These are phyloP conservation scores for Polyommatus iphigenia DNA, from an alignment of 2,888 invertebrate species.

Conservation along the genomic window DNA sequence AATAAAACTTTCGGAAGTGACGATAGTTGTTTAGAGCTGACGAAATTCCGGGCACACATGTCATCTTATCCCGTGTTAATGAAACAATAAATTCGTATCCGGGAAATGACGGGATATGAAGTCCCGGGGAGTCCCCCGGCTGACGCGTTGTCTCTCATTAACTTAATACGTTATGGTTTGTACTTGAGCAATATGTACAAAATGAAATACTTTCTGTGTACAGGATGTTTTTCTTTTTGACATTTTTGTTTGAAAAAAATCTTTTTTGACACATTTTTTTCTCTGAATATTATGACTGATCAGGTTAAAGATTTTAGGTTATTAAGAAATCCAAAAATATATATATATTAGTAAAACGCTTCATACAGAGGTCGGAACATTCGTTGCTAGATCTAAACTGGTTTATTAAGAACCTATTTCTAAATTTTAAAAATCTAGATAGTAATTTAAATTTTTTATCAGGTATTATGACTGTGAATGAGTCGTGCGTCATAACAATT, in stretches of 20 bases:
- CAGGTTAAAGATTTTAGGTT: too few species aligned
- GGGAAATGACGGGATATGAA: conserved; percentile 45
- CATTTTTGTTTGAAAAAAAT: background rate
- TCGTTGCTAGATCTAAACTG: too few species aligned
- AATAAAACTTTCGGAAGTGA: background rate
- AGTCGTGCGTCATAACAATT: too few species aligned
- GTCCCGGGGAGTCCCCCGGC: conserved; percentile 53
- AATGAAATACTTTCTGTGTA: conserved; percentile 60
- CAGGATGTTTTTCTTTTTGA: conserved; percentile 44
- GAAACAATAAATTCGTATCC: conserved; percentile 72
- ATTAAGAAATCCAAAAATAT: too few species aligned
- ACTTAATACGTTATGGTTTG: conserved; percentile 72
- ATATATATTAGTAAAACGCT: too few species aligned
- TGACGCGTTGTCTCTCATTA: conserved; percentile 72
- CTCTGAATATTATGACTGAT: too few species aligned
- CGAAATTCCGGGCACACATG: conserved; percentile 43
- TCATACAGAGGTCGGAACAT: too few species aligned
- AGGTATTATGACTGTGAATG: too few species aligned
- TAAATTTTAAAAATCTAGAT: too few species aligned
- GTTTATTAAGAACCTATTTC: too few species aligned
- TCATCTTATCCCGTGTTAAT: conserved; percentile 62
- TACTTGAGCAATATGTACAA: conserved; percentile 64
- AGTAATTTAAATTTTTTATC: too few species aligned
- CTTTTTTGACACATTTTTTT: background rate
- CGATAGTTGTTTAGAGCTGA: conserved; percentile 25